Percentiles rank a stretch among this genome's conserved stretches.
Evolutionary conservation across 2,888 invertebrate species (phyloP).

Genomic region (Colletes collaris): DNA sequence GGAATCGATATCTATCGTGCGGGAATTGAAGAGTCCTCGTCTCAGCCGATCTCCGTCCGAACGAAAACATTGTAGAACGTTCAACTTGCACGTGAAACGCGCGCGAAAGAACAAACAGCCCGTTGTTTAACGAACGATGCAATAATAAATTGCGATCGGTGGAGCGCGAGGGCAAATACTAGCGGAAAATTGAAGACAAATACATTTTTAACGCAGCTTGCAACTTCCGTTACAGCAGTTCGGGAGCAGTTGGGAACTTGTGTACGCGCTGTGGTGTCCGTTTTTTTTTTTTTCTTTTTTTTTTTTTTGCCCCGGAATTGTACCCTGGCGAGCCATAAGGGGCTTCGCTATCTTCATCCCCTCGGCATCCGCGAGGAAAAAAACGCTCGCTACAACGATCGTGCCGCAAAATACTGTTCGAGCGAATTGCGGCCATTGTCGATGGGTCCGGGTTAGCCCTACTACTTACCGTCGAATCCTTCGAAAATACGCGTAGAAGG

Average conservation of each 20-base stretch:
- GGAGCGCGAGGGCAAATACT: conserved; percentile 23
- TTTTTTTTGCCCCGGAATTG: conserved; percentile 5
- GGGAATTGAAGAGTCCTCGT: not conserved
- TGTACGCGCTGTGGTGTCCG: not conserved
- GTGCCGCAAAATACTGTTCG: conserved; percentile 37
- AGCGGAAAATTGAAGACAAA: conserved; percentile 45
- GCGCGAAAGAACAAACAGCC: conserved; percentile 29
- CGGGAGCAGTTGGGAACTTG: not conserved
- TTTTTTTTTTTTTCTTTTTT: conserved; percentile 5
- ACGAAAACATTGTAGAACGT: not conserved
- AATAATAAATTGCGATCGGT: conserved; percentile 30
- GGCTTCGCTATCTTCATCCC: conserved; percentile 9
- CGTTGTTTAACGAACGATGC: conserved; percentile 17
- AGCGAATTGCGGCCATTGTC: conserved; percentile 44
- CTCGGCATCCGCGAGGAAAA: not conserved
- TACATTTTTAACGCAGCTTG: conserved; percentile 47
- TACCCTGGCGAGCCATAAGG: conserved; percentile 29
- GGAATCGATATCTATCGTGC: not conserved
- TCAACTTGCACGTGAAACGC: not conserved
- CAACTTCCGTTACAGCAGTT: conserved; percentile 23
- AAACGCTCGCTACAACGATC: conserved; percentile 37
- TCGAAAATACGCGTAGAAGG: conserved; percentile 47
- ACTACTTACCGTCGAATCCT: conserved; percentile 27
- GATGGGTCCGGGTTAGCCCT: conserved; percentile 7
- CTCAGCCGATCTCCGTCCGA: not conserved